phyloP scores from a whole-genome alignment of 37 sponge, comb jelly and placozoan genomes.

The Haliclona indistincta region DNA sequence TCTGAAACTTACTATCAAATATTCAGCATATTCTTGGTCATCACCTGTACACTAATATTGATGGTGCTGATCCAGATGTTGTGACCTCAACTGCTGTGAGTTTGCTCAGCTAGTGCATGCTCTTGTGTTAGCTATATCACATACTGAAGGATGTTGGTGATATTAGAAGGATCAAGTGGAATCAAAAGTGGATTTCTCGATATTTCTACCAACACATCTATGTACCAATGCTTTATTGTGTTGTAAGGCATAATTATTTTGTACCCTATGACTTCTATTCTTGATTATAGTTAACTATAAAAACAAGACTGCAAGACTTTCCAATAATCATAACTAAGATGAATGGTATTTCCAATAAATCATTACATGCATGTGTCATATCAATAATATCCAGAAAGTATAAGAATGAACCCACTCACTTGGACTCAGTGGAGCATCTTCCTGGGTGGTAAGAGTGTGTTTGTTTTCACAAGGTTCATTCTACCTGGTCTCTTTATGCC shows the following conservation, averaged over 20 bases:
- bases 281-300: conserved; percentile 87
- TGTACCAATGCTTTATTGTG: conserved; percentile 88
- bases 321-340: conserved; percentile 39
- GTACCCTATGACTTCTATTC: too few relatives aligned
- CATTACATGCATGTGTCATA: not conserved
- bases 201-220: conserved; percentile 94
- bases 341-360: conserved; percentile 53
- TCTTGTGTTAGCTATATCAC: too few relatives aligned
- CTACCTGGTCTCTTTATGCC: conserved; percentile 83
- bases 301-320: conserved; percentile 93
- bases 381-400: conserved; percentile 62
- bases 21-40: conserved; percentile 91
- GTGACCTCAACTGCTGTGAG: conserved; percentile 69
- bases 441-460: conserved; percentile 71
- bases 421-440: conserved; percentile 63
- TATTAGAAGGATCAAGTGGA: conserved; percentile 85
- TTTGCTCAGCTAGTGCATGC: not conserved
- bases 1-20: too few relatives aligned
- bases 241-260: conserved; percentile 77
- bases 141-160: conserved; percentile 70
- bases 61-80: conserved; percentile 93
- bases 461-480: conserved; percentile 48
- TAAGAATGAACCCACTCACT: conserved; percentile 69
- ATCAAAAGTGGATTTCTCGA: conserved; percentile 85
- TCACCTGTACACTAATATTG: conserved; percentile 93